Evolutionary conservation across 2,888 invertebrate species (phyloP), one percentile per base, ranked within the genome.

Genomic region (Aelia acuminata): DNA sequence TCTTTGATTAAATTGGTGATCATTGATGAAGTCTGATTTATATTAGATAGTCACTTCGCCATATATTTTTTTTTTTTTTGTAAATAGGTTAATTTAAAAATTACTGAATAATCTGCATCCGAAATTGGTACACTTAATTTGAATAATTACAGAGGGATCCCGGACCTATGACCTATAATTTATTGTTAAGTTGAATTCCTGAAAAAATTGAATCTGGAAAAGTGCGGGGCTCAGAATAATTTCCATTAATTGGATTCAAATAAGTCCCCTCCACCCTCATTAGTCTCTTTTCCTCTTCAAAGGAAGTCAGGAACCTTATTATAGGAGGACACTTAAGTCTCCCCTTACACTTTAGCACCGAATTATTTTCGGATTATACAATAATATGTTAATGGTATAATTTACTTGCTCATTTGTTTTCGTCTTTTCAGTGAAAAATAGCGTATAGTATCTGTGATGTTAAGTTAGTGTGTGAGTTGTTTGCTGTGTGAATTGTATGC

Each of bases 231-330:
- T 13, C 11, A n/a, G 43, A 47, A 80, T 80, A 43, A 80, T 80
- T 80, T 43, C 39, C 11, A 43, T 43, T 80, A 80, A 80, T 80
- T 80, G 80, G 80, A 80, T 80, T 80, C 80, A 80, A 80, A 47
- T 80, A 80, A 80, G n/a, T 20, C 4, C 3, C 20, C 3, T 1
- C 43, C 4, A 11, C 43, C 80, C n/a, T 80, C 80, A 80, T 75
- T 75, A 75, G 75, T 39, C 39, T n/a, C n/a, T 75, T 39, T 22
- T 22, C 22, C n/a, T 2, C 11, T 22, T 75, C 75, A 39, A 39
- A 39, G 75, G 43, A 43, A 11, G 1, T 3, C 39, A 11, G 43
- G 4, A 80, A 80, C 43, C n/a, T 80, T 80, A 80, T 80, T 80
- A n/a, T 22, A 4, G n/a, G 3, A 47, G 39, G n/a, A 80, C 43